A percentile compares a stretch with the other conserved stretches of the same genome.
Conservation (phyloP, 2,888 invertebrate genomes). For the Nemotelus nigrinus region DNA sequence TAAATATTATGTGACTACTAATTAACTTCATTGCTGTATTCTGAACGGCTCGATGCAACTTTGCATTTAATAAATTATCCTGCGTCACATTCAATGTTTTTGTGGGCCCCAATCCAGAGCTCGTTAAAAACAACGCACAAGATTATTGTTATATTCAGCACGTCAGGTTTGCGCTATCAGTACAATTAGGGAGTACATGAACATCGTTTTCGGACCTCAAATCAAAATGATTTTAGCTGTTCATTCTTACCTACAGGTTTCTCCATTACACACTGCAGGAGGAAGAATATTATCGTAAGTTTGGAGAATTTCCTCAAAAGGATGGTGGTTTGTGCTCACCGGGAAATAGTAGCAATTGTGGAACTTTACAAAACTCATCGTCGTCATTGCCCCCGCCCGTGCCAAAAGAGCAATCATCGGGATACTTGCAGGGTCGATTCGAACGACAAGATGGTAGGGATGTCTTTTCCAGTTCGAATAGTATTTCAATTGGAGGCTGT, state of each 20-base stretch:
- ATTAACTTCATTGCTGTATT: no score
- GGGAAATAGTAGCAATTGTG: background rate
- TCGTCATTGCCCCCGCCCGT: background rate
- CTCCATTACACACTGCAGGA: constrained; percentile 81
- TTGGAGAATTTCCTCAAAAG: constrained; percentile 73
- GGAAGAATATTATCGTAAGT: constrained; percentile 77
- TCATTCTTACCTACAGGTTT: constrained; percentile 66
- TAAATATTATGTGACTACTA: no score
- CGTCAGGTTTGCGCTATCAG: no score
- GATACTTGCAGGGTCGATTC: background rate
- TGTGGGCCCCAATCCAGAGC: no score
- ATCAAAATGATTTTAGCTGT: no score
- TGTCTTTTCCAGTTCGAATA: background rate
- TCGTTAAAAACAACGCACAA: no score
- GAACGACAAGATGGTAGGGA: background rate
- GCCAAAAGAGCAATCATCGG: background rate
- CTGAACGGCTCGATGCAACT: no score
- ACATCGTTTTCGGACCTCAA: no score
- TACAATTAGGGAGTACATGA: no score
- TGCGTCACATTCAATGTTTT: no score
- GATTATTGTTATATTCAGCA: no score
- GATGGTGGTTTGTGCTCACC: background rate
- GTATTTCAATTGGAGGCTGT: background rate
- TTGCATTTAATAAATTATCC: no score
- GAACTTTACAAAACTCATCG: background rate